Percentiles rank a stretch among this genome's conserved stretches.
Conservation (phyloP, 2,113 vertebrate species). For the Triplophysa rosa region DNA sequence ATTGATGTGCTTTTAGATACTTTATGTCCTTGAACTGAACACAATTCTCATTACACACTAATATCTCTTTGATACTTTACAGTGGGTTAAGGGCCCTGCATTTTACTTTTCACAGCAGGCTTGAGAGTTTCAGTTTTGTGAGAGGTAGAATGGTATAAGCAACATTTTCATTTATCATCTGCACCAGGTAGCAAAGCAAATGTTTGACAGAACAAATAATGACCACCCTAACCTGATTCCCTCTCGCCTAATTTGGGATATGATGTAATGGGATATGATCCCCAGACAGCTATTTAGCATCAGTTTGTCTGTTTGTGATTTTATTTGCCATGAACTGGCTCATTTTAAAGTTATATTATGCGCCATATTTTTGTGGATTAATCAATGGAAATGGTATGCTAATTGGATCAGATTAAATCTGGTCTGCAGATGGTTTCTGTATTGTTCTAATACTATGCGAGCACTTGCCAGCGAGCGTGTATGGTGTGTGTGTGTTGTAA, state of each 20-base stretch:
- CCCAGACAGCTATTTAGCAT: constrained; percentile 22
- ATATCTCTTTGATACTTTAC: too few relatives aligned
- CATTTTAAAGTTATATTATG: constrained; percentile 29
- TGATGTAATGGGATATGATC: neutral
- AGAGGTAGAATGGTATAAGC: neutral
- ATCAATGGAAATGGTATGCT: constrained; percentile 54
- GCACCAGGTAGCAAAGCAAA: neutral
- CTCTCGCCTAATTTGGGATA: neutral
- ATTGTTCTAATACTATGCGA: constrained; percentile 36
- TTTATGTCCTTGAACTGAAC: too few relatives aligned
- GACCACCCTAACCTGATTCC: constrained; percentile 1
- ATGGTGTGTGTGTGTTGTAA: constrained; percentile 3
- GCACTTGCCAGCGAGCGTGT: constrained; percentile 14
- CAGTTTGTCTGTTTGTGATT: constrained; percentile 13
- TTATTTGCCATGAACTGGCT: constrained; percentile 27
- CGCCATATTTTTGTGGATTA: constrained; percentile 34
- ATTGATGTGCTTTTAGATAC: too few relatives aligned
- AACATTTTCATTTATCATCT: neutral
- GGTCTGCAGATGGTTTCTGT: constrained; percentile 43
- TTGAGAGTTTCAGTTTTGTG: neutral
- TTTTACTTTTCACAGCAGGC: neutral
- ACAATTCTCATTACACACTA: too few relatives aligned
- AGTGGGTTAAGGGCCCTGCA: too few relatives aligned
- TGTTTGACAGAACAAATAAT: constrained; percentile 14
- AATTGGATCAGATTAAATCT: constrained; percentile 42